phyloP scores from a whole-genome alignment of 2,797 vertebrate species.

The Loris lydekkerianus region DNA sequence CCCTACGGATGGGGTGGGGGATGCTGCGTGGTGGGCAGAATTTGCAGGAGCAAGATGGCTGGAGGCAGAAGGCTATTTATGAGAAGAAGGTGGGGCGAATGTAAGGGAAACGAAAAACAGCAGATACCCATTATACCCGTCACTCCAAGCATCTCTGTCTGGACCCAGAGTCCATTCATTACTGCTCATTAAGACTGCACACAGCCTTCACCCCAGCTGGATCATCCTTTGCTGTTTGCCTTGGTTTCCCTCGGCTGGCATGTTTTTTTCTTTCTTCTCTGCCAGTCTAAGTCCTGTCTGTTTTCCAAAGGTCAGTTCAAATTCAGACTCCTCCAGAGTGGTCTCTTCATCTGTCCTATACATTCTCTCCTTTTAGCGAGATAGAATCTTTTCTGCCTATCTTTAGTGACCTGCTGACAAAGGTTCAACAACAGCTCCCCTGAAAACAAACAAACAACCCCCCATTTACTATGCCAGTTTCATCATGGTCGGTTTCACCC shows the following conservation, averaged over 20 bases:
- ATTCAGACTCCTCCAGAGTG: not conserved
- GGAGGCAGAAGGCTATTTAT: not conserved
- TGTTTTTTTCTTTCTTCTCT: not conserved
- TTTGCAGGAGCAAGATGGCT: accelerated
- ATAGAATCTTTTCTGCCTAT: not conserved
- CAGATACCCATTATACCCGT: not conserved
- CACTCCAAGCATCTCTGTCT: not conserved
- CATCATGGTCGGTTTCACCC: not conserved
- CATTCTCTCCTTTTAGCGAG: not conserved
- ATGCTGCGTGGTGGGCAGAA: not conserved
- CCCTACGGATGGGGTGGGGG: not conserved
- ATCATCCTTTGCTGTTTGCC: not conserved
- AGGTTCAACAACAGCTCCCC: not conserved
- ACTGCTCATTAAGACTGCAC: not conserved
- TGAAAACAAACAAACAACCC: not conserved
- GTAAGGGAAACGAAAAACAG: not conserved
- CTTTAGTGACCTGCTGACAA: not conserved
- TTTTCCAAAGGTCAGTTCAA: not conserved
- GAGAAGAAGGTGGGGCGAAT: not conserved
- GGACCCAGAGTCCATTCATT: accelerated
- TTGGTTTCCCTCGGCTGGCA: not conserved
- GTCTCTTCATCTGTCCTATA: not conserved
- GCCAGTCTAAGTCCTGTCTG: not conserved
- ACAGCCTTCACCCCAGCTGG: not conserved
- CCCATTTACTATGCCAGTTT: not conserved